Evolutionary conservation across 2,797 vertebrate species (phyloP).

Genomic region (Sciurus vulgaris): DNA sequence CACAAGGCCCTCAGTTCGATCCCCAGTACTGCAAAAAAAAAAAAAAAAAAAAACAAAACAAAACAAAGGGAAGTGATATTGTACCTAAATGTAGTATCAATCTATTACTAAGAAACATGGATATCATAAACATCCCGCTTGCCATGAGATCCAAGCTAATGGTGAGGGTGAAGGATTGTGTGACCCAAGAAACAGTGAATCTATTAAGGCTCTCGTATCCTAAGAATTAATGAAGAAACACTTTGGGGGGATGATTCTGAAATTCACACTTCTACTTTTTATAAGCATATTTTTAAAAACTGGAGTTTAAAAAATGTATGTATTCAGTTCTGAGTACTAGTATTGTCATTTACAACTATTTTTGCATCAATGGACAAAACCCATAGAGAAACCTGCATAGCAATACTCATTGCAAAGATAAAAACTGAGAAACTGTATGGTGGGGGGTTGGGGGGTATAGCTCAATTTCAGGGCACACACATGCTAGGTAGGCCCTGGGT

Average conservation of each 20-base stretch:
- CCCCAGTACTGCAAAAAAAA: too few relatives aligned
- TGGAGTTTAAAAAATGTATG: neutral
- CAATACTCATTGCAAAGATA: neutral
- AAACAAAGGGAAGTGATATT: neutral
- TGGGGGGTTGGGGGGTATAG: neutral
- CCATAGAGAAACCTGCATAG: neutral
- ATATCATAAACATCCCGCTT: conserved; percentile 13
- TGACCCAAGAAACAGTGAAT: neutral
- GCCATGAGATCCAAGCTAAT: neutral
- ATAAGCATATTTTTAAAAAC: neutral
- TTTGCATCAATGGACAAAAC: conserved; percentile 1
- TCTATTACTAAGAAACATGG: conserved; percentile 23
- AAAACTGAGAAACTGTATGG: conserved; percentile 24
- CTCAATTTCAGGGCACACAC: neutral
- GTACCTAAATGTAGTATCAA: conserved; percentile 27
- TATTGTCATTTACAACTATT: neutral
- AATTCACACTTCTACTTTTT: neutral
- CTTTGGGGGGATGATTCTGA: neutral
- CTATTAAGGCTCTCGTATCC: conserved; percentile 15
- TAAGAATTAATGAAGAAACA: neutral
- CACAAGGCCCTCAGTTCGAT: too few relatives aligned
- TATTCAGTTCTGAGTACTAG: neutral
- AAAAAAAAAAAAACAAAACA: too few relatives aligned
- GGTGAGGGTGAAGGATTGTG: neutral
- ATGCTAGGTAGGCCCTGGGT: neutral